Percentiles rank a stretch among this genome's conserved stretches.
Evolutionary conservation across 2,797 vertebrate genomes (phyloP).

Genomic region (Pangasius mekongensis): DNA sequence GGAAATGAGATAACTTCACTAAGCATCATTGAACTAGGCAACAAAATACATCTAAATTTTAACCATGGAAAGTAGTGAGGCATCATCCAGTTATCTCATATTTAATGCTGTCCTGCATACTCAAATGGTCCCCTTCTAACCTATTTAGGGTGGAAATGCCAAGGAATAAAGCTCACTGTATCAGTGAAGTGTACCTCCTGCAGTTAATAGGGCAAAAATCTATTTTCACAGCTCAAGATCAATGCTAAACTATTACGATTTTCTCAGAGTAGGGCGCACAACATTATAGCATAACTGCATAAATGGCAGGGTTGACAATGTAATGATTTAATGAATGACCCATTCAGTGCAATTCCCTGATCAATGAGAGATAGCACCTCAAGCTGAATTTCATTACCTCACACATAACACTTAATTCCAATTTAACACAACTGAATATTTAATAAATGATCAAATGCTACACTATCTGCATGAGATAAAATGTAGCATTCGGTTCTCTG

Average conservation of each 20-base stretch:
- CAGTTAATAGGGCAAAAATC: slow-evolving; percentile 40
- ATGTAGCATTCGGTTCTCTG: slow-evolving; percentile 6
- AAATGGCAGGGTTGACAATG: slow-evolving; percentile 30
- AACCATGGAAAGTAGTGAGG: slow-evolving; percentile 24
- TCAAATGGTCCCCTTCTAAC: slow-evolving; percentile 30
- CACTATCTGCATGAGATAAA: slow-evolving; percentile 27
- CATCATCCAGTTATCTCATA: slow-evolving; percentile 29
- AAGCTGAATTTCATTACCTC: slow-evolving; percentile 39
- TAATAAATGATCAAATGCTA: slow-evolving; percentile 34
- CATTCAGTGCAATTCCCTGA: slow-evolving; percentile 41
- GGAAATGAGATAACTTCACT: not conserved
- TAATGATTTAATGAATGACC: slow-evolving; percentile 37
- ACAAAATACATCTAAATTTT: not conserved
- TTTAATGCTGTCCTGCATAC: slow-evolving; percentile 35
- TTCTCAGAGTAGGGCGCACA: slow-evolving; percentile 14
- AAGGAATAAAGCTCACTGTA: slow-evolving; percentile 40
- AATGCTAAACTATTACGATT: slow-evolving; percentile 34
- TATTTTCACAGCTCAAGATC: slow-evolving; percentile 43
- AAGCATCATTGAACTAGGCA: not conserved
- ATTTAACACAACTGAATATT: slow-evolving; percentile 19
- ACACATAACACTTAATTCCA: slow-evolving; percentile 5
- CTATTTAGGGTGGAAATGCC: slow-evolving; percentile 50
- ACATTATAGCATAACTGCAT: slow-evolving; percentile 1
- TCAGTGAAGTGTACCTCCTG: slow-evolving; percentile 44
- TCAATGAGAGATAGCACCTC: slow-evolving; percentile 43